A percentile compares a stretch with the other conserved stretches of the same genome.
phyloP scores from a whole-genome alignment of 2,797 vertebrate genomes.

The Coccyzus lansbergi region DNA sequence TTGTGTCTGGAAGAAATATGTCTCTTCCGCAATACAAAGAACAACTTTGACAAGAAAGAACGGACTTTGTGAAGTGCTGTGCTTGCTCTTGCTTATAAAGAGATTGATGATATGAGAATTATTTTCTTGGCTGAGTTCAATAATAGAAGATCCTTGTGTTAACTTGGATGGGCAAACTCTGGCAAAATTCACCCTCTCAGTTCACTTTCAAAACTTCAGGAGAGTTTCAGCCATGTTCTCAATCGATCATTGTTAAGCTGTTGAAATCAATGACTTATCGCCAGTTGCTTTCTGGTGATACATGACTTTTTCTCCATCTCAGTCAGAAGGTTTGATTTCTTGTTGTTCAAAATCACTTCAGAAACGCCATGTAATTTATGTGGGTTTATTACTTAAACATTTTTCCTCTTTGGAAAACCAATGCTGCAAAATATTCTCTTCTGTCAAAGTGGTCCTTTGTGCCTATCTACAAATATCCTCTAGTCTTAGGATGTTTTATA shows the following conservation, averaged over 20 bases:
- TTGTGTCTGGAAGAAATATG: not conserved
- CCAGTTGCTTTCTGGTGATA: not conserved
- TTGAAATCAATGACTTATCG: slow-evolving; percentile 13
- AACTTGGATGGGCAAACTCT: not conserved
- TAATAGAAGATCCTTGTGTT: not conserved
- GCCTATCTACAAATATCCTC: not conserved
- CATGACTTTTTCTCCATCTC: not conserved
- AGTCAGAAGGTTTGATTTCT: not conserved
- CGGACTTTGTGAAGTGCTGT: not conserved
- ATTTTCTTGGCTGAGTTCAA: not conserved
- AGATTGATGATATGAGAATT: not conserved
- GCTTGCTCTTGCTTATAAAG: not conserved
- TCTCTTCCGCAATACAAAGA: not conserved
- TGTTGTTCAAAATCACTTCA: not conserved
- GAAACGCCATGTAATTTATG: not conserved
- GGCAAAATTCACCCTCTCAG: not conserved
- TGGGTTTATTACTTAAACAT: not conserved
- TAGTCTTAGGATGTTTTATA: not conserved
- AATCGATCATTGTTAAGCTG: not conserved
- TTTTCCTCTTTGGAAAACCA: not conserved
- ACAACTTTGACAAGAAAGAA: not conserved
- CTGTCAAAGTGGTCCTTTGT: not conserved
- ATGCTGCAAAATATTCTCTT: not conserved
- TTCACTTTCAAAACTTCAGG: not conserved
- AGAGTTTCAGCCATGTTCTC: not conserved